These are phyloP conservation scores for Mus spicilegus DNA, from an alignment of 2,113 vertebrate genomes.

Conservation along the genomic window DNA sequence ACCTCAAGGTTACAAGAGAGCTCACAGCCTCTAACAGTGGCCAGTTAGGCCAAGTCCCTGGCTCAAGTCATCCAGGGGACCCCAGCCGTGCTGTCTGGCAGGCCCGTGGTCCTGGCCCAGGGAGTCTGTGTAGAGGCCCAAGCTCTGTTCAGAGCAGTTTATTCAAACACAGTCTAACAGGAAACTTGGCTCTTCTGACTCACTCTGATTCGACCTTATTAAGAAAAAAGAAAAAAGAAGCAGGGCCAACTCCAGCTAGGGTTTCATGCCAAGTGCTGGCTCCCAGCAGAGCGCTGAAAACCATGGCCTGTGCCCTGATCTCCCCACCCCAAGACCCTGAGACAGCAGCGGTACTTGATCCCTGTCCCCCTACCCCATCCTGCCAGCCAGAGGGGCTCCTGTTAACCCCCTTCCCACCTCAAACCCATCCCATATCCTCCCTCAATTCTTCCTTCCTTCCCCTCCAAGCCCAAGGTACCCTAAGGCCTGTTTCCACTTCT, in stretches of 20 bases:
- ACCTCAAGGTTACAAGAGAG: background rate
- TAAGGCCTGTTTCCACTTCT: slow-evolving; percentile 76
- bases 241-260: slow-evolving; percentile 59
- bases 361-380: background rate
- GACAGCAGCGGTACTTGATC: background rate
- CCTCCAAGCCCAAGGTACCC: slow-evolving; percentile 44
- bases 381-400: background rate
- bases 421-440: background rate
- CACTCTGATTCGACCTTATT: slow-evolving; percentile 79
- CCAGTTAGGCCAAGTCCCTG: background rate
- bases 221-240: slow-evolving; percentile 74
- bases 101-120: background rate
- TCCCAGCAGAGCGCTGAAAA: slow-evolving; percentile 21
- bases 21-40: background rate
- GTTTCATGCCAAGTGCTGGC: slow-evolving; percentile 71
- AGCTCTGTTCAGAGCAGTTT: slow-evolving; percentile 72
- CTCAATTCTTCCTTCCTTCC: background rate
- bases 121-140: slow-evolving; percentile 54
- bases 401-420: background rate
- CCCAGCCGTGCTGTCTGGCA: slow-evolving; percentile 26
- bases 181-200: slow-evolving; percentile 80
- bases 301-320: slow-evolving; percentile 3
- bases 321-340: background rate
- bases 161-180: slow-evolving; percentile 78
- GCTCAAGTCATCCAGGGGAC: background rate